These are phyloP conservation scores for Machimus rusticus DNA, from an alignment of 2,888 invertebrate species.

Conservation along the genomic window DNA sequence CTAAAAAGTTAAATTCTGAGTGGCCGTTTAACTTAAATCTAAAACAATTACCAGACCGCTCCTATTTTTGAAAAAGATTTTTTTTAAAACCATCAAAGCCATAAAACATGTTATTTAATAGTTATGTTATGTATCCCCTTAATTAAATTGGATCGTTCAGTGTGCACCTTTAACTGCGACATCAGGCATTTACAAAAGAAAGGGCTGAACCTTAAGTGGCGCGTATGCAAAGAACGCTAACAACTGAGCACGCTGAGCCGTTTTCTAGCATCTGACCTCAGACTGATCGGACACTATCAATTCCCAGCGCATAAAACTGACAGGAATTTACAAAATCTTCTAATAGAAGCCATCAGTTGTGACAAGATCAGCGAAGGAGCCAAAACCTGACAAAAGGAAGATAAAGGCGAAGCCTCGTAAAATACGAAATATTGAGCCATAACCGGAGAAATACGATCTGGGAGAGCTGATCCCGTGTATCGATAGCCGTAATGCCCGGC, in stretches of 20 bases:
- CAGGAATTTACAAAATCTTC: conserved; percentile 9
- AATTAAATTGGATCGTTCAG: neutral
- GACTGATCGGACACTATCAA: neutral
- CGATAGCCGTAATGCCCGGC: conserved; percentile 43
- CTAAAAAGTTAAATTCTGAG: neutral
- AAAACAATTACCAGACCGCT: neutral
- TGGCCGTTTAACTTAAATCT: neutral
- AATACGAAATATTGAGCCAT: conserved; percentile 48
- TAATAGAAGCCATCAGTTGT: conserved; percentile 1
- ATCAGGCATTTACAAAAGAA: neutral
- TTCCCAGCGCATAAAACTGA: neutral
- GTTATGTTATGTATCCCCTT: neutral
- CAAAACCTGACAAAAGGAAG: conserved; percentile 10
- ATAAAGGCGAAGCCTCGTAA: conserved; percentile 39
- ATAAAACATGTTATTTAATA: neutral
- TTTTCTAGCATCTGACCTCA: neutral
- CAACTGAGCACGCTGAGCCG: neutral
- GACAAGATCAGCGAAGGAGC: conserved; percentile 16
- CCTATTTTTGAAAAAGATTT: neutral
- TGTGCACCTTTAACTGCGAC: neutral
- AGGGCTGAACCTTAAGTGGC: neutral
- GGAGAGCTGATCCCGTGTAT: conserved; percentile 42
- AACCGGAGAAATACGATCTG: conserved; percentile 44
- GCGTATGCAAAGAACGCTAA: neutral
- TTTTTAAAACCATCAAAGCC: neutral